Evolutionary conservation across 2,888 invertebrate species (phyloP).

Genomic region (Tromatobia lineatoria): DNA sequence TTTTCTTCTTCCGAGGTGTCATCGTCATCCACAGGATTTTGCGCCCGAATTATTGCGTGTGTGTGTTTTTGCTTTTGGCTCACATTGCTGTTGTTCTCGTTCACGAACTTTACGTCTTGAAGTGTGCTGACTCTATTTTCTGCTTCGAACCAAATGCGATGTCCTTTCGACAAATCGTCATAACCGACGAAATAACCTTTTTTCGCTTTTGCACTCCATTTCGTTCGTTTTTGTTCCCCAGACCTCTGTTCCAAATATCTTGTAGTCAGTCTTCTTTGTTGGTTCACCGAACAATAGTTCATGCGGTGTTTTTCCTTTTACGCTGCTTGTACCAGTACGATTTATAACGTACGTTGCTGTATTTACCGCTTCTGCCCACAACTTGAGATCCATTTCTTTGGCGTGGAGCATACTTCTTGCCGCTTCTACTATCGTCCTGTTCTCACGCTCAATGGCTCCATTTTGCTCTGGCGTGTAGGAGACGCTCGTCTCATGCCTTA

Average conservation of each 20-base stretch:
- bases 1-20: not conserved
- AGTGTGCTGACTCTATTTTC: not conserved
- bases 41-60: not conserved
- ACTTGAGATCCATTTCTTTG: not conserved
- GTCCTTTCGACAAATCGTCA: constrained; percentile 74
- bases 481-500: too few species aligned
- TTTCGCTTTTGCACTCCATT: constrained; percentile 65
- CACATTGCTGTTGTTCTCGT: not conserved
- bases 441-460: too few species aligned
- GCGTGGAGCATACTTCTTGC: constrained; percentile 2
- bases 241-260: constrained; percentile 74
- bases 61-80: not conserved
- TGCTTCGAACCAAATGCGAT: constrained; percentile 73
- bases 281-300: not conserved
- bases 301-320: not conserved
- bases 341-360: not conserved
- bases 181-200: too few species aligned
- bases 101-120: not conserved
- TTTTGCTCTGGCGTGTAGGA: too few species aligned
- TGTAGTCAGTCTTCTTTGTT: not conserved
- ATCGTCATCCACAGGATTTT: not conserved
- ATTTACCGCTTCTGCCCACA: not conserved
- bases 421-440: constrained; percentile 72
- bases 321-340: not conserved
- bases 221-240: constrained; percentile 74